phyloP scores from a whole-genome alignment of 2,797 vertebrate genomes.

The Oreochromis mossambicus region DNA sequence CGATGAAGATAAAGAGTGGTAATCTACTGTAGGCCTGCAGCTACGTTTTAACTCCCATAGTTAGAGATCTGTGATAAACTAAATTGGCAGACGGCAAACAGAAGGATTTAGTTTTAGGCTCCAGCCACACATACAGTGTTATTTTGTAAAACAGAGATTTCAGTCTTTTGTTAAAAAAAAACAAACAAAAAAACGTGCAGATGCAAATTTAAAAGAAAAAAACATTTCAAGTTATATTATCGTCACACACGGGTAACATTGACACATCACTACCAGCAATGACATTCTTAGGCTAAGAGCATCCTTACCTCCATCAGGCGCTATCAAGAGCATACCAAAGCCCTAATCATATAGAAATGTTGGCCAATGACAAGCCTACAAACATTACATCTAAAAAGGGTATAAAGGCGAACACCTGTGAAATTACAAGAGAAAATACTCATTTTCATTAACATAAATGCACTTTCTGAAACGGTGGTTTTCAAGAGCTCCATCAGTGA shows the following conservation, averaged over 20 bases:
- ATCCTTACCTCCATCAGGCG: neutral
- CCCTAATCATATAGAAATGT: neutral
- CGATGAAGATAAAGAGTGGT: neutral
- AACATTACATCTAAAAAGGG: neutral
- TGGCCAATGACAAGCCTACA: neutral
- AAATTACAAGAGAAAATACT: neutral
- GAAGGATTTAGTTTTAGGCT: neutral
- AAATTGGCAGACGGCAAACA: neutral
- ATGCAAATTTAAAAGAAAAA: neutral
- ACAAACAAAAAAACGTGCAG: rapidly evolving
- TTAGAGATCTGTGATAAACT: neutral
- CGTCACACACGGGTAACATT: too few species aligned
- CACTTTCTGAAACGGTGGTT: neutral
- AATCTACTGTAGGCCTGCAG: neutral
- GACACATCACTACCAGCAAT: neutral
- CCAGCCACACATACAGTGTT: neutral
- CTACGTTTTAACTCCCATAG: neutral
- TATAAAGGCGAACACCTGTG: neutral
- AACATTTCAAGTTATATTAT: too few species aligned
- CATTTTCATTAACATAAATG: neutral
- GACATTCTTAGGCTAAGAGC: neutral
- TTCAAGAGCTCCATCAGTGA: neutral
- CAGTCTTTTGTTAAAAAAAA: rapidly evolving
- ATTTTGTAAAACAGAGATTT: neutral
- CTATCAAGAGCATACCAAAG: neutral